Evolutionary conservation across 2,113 vertebrate species (phyloP).

Genomic region (Rhinolophus ferrumequinum): DNA sequence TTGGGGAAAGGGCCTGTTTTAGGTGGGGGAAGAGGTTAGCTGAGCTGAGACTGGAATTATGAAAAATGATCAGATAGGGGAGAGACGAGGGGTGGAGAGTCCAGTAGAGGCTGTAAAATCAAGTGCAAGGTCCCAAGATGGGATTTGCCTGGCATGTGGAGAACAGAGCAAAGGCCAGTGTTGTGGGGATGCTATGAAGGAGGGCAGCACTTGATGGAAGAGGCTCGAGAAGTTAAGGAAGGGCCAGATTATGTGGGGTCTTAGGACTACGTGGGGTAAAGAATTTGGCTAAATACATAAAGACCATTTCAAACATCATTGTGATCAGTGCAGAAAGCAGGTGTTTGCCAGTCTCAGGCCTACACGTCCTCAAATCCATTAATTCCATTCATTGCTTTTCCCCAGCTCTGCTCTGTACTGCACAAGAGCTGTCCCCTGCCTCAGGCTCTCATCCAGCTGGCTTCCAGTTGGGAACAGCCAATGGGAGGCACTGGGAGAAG

Average conservation of each 20-base stretch:
- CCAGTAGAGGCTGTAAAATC: neutral
- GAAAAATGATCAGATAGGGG: neutral
- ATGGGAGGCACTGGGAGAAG: neutral
- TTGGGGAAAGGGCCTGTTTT: neutral
- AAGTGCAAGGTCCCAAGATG: neutral
- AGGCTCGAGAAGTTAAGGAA: neutral
- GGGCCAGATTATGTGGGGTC: neutral
- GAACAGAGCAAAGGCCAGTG: neutral
- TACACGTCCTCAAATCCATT: neutral
- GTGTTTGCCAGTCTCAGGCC: neutral
- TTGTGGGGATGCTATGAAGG: neutral
- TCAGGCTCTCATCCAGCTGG: no score
- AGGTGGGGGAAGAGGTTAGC: neutral
- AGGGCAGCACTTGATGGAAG: neutral
- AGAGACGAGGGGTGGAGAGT: neutral
- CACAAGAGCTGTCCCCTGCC: neutral
- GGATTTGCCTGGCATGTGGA: neutral
- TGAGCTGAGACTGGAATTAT: neutral
- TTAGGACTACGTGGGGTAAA: neutral
- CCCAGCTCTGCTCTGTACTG: neutral
- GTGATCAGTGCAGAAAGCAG: neutral
- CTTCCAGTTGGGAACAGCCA: neutral
- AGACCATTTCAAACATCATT: neutral
- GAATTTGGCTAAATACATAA: neutral
- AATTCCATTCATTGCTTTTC: no score